Conservation (phyloP, 2,113 vertebrate genomes). For the Aegithalos caudatus region DNA sequence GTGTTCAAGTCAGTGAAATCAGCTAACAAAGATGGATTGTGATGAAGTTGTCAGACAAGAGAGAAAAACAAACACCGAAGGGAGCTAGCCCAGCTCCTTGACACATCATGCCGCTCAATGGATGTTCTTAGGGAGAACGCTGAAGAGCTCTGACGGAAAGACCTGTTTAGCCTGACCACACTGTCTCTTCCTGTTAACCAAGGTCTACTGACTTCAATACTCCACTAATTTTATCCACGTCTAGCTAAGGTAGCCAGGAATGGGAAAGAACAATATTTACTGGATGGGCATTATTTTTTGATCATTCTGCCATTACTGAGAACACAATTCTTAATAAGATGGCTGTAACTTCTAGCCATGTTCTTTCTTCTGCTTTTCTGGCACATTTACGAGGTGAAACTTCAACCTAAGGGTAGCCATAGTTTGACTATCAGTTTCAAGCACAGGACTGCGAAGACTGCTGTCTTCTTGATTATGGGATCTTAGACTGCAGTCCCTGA, state of each 20-base stretch:
- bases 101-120: conserved; percentile 3
- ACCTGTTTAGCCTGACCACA: not conserved
- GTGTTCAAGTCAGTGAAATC: conserved; percentile 33
- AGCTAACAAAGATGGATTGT: conserved; percentile 26
- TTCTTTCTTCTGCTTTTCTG: not conserved
- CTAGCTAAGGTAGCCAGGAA: not conserved
- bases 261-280: not conserved
- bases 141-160: not conserved
- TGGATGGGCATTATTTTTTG: not conserved
- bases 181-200: not conserved
- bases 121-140: conserved; percentile 41
- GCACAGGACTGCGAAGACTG: not conserved
- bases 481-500: not conserved
- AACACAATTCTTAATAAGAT: not conserved
- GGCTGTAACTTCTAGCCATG: not conserved
- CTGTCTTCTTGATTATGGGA: not conserved
- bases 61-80: conserved; percentile 23
- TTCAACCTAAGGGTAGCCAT: not conserved
- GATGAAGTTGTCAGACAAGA: conserved; percentile 47
- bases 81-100: not conserved
- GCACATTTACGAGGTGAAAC: not conserved
- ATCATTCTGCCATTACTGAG: not conserved
- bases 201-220: not conserved
- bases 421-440: not conserved
- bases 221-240: not conserved